Base-by-base conservation (phyloP, 2,113 vertebrate genomes). In the Leptobrachium leishanense region DNA sequence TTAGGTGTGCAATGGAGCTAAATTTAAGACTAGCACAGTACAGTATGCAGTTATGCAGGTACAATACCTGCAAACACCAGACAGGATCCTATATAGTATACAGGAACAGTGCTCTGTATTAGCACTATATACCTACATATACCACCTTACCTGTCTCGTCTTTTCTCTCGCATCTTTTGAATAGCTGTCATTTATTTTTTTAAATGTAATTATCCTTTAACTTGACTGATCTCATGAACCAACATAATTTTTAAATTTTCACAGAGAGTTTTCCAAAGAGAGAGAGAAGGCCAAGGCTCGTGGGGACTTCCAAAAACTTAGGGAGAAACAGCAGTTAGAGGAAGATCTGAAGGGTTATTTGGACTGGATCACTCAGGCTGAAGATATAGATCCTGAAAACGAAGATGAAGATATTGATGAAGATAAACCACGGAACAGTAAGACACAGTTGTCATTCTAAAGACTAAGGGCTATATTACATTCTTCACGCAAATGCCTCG, bases 341-440 rank as follows among this genome's bases (percentile, higher is more conserved):
- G 97, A 99, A 76, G 97, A 99, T 84, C 91, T 99, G 84, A 99
- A 99, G 87, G 98, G 98, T 75, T 99, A 99, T 87, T 89, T 99
- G 83, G 98, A 99, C 90, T 99, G 98, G 98, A 99, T 99, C 90
- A 99, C 97, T 50, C 97, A 99, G 90, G 98, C 98, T 6, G 98
- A 99, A 87, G 98, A 99, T 83, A 99, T 99, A 2, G 98, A 99
- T 86, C 98, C 98, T 0, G 98, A 99, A 89, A 99, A 99, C 8
- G 98, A 99, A 85, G 98, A 99, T 10, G 97, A 99, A 84, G 97
- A 97, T 82, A 86, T 98, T 88, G 96, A 98, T 2, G 98, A 99
- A 68, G 97, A 98, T 83, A 99, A 98, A 79, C 97, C 97, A 46
- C 92, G 98, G 88, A 99, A 98, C 91, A 92, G 98, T 99, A 89